phyloP scores from a whole-genome alignment of 2,113 vertebrate genomes.

The Crotalus tigris region DNA sequence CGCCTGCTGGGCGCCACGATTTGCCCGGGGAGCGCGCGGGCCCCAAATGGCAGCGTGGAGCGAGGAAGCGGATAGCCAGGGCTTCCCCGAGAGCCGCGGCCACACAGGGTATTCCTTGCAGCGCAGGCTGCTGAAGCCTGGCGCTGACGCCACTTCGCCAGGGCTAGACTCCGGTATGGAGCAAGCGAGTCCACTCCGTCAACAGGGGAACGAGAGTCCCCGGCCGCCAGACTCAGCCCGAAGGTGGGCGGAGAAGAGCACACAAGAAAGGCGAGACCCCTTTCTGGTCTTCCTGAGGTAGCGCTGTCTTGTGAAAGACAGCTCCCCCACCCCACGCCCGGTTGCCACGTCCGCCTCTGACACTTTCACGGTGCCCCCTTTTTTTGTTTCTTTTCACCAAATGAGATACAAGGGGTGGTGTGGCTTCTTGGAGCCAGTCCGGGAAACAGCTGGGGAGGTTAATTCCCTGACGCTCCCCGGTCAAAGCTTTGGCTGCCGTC shows the following conservation, averaged over 20 bases:
- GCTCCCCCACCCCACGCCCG: background rate
- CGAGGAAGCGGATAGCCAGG: background rate
- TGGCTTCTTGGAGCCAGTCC: background rate
- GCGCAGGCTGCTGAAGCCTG: background rate
- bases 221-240: background rate
- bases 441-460: background rate
- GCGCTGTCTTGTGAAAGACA: background rate
- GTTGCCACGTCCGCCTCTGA: conserved; percentile 11
- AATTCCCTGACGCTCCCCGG: background rate
- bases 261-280: background rate
- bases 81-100: background rate
- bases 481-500: background rate
- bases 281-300: background rate
- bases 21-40: background rate
- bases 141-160: conserved; percentile 34
- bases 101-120: background rate
- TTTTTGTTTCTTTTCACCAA: background rate
- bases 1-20: background rate
- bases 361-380: background rate
- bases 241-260: background rate
- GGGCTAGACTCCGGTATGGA: conserved; percentile 2
- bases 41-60: background rate
- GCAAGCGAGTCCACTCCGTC: background rate
- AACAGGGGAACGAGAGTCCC: background rate
- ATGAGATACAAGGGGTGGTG: background rate